Percentiles rank a stretch among this genome's conserved stretches.
Evolutionary conservation across 2,797 vertebrate species (phyloP).

Genomic region (Acanthurus lineatus): DNA sequence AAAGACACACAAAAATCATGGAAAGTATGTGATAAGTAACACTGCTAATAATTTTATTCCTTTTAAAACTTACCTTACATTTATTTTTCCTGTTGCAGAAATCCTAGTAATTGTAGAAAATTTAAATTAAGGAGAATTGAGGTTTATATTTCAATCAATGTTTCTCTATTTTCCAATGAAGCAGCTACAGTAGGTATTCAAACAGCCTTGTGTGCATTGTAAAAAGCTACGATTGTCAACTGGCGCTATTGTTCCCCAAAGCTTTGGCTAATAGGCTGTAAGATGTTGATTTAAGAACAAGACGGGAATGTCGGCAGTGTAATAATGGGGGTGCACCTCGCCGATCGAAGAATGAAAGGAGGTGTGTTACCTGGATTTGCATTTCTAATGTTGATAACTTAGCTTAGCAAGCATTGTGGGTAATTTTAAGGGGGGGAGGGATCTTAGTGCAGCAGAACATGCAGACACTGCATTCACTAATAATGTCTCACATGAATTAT

Average conservation of each 20-base stretch:
- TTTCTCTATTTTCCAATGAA: conserved; percentile 7
- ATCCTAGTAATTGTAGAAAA: conserved; percentile 54
- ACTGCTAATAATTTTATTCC: conserved; percentile 58
- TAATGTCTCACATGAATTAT: conserved; percentile 38
- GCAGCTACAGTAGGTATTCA: conserved; percentile 17
- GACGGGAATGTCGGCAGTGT: conserved; percentile 63
- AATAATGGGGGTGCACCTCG: conserved; percentile 60
- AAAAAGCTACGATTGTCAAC: conserved; percentile 51
- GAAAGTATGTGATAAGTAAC: conserved; percentile 10
- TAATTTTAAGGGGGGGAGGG: conserved; percentile 10
- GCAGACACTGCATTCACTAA: conserved; percentile 35
- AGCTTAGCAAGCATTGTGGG: conserved; percentile 45
- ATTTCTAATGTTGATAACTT: conserved; percentile 73
- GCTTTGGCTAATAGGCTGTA: conserved; percentile 77
- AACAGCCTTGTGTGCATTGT: conserved; percentile 44
- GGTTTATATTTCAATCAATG: conserved; percentile 48
- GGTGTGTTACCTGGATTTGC: conserved; percentile 78
- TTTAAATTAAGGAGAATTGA: background rate
- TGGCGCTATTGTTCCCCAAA: conserved; percentile 68
- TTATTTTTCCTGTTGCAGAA: conserved; percentile 36
- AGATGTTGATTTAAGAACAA: conserved; percentile 78
- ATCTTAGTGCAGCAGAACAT: conserved; percentile 24
- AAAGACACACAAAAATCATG: conserved; percentile 31
- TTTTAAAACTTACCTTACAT: conserved; percentile 3
- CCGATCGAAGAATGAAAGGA: conserved; percentile 66